These are phyloP conservation scores for Hybognathus amarus DNA, from an alignment of 2,797 vertebrate species.

Conservation along the genomic window DNA sequence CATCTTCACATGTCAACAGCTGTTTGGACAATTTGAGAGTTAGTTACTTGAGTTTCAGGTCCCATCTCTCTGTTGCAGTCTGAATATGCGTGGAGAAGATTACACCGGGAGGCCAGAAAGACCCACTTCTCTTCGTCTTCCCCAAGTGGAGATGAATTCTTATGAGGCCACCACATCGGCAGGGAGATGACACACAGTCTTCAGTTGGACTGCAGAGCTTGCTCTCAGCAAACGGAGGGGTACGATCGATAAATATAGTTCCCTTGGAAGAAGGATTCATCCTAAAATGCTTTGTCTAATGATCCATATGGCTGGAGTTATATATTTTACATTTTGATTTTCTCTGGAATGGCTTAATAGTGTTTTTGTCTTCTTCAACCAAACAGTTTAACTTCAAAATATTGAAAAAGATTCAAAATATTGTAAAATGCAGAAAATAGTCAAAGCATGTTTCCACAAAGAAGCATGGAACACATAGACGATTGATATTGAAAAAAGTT, in stretches of 20 bases:
- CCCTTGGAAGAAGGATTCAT: not conserved
- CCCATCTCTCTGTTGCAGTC: conserved; percentile 60
- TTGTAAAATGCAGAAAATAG: not conserved
- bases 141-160: conserved; percentile 64
- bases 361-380: not conserved
- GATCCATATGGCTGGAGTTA: not conserved
- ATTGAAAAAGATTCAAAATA: not conserved
- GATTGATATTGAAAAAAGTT: too few relatives aligned
- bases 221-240: conserved; percentile 59
- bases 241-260: conserved; percentile 50
- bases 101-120: conserved; percentile 65
- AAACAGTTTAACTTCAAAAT: not conserved
- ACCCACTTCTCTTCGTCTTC: conserved; percentile 67
- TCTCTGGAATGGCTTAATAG: not conserved
- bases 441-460: not conserved
- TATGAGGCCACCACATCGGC: conserved; percentile 71
- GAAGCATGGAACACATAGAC: too few relatives aligned
- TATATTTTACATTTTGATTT: not conserved
- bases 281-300: not conserved
- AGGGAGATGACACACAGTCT: conserved; percentile 69
- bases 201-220: conserved; percentile 57
- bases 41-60: conserved; percentile 18
- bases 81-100: conserved; percentile 71
- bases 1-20: not conserved
- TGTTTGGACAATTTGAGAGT: conserved; percentile 8